Base-by-base conservation (phyloP, 2,888 invertebrate genomes). In the Microctonus brassicae region DNA sequence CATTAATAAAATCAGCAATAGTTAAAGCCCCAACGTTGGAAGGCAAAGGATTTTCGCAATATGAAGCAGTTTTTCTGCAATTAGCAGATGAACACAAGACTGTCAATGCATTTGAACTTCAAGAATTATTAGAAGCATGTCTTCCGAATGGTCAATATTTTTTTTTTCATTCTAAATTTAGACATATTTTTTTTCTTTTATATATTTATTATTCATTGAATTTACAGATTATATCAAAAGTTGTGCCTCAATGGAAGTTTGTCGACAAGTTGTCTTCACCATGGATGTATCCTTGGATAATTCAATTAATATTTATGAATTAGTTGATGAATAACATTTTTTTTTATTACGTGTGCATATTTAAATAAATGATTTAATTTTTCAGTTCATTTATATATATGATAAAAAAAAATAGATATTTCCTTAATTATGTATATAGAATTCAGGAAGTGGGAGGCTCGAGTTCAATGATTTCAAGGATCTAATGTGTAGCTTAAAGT, bases 211-310 rank as follows among this genome's bases (percentile, higher is more conserved):
- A 24, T 17, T 20, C 11, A 47, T 17, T 53, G 64, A 57, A 71
- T 42, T 87, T 88, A 13, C 83, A 91, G 97, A 97, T 89, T 97
- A 97, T 81, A 96, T 97, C 77, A 97, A 97, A 84, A 97, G 97
- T 80, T 97, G 97, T 86, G 96, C 97, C 0, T 95, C 95, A 17
- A 92, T 97, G 80, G 97, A 97, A 87, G 96, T 97, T 1, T 97
- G 97, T 83, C 90, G 96, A 72, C 96, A 97, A 88, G 95, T 97
- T 9, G 94, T 97, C 22, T 90, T 97, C 1, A 93, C 96, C 7
- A 91, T 97, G 89, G 97, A 97, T 89, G 95, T 95, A 93, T 93
- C 93, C 92, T 88, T 80, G 62, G 6, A 52, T n/a, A 73, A 57
- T 61, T n/a, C 33, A 24, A 68, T 55, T 39, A 39, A 17, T 55